Evolutionary conservation across 2,888 invertebrate genomes (phyloP).

Genomic region (Macrosiphum euphorbiae): DNA sequence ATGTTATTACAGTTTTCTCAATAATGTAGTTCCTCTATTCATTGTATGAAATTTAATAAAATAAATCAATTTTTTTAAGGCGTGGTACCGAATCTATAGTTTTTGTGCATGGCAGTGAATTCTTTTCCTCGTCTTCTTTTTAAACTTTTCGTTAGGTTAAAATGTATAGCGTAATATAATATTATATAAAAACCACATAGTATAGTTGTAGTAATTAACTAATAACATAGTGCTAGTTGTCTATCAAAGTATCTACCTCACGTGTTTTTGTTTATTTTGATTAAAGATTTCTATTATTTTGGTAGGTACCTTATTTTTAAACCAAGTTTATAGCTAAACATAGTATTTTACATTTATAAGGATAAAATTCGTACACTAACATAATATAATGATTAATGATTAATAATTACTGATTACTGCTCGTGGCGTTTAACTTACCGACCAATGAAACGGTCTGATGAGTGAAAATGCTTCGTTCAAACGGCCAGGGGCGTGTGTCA

Average conservation of each 20-base stretch:
- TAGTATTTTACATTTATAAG: neutral
- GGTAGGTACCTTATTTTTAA: neutral
- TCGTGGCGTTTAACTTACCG: conserved; percentile 71
- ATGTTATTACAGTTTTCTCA: neutral
- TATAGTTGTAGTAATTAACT: neutral
- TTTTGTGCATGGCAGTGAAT: neutral
- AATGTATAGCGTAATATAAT: neutral
- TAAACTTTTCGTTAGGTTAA: neutral
- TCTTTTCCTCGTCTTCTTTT: neutral
- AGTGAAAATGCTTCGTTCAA: conserved; percentile 82
- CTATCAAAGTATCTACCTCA: neutral
- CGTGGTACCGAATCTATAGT: neutral
- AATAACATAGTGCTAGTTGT: neutral
- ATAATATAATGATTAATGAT: neutral
- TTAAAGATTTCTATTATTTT: neutral
- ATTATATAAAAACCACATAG: neutral
- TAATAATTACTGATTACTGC: neutral
- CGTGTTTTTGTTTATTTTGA: neutral
- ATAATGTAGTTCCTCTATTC: neutral
- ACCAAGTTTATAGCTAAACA: neutral
- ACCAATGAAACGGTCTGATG: conserved; percentile 80
- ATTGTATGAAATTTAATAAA: neutral
- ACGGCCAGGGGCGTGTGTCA: conserved; percentile 81
- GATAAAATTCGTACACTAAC: neutral
- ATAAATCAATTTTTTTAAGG: conserved; percentile 20